Evolutionary conservation across 2,113 vertebrate species (phyloP), one percentile per base, ranked within the genome.

Genomic region (Anas platyrhynchos): DNA sequence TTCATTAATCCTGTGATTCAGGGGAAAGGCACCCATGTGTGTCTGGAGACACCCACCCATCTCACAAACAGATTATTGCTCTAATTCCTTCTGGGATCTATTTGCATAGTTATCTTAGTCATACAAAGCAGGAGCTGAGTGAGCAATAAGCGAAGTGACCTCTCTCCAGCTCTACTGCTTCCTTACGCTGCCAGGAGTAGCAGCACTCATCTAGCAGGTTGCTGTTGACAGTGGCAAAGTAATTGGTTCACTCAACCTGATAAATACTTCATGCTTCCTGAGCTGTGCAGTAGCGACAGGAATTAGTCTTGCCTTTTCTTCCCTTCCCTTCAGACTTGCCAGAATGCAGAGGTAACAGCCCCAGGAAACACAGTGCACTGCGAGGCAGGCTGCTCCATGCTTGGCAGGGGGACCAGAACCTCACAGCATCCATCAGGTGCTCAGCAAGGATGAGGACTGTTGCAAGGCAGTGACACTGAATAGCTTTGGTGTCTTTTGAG

Each of bases 351-450:
- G 29, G 25, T 10, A 36, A 26, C 9, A 9, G 8, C 12, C 6
- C 36, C 27, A 22, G 16, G 43, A 56, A 38, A 77, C 27, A 20
- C 5, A 0, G 3, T 54, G 43, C 46, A 14, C 56, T 29, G 32
- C 20, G 73, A 75, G 15, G 41, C 15, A 65, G 38, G 34, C 31
- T 54, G 7, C 41, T 76, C 41, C 25, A 6, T 48, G 25, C 59
- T 58, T 66, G 41, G 16, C 0, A 0, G 7, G 18, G 34, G 8
- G 9, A 34, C 7, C 59, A 59, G 41, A 67, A 20, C n/a, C 46
- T 77, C 76, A 4, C 26, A n/a, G 41, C 36, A 78, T 25, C 12
- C 32, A 52, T 54, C 27, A 2, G 4, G 41, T 71, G 41, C 41
- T 83, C 80, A 71, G 59, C 61, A 83, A 69, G 55, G 56, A 22